These are phyloP conservation scores for Microctenopoma lineatum DNA, from an alignment of 2,797 vertebrate genomes.

Conservation along the genomic window DNA sequence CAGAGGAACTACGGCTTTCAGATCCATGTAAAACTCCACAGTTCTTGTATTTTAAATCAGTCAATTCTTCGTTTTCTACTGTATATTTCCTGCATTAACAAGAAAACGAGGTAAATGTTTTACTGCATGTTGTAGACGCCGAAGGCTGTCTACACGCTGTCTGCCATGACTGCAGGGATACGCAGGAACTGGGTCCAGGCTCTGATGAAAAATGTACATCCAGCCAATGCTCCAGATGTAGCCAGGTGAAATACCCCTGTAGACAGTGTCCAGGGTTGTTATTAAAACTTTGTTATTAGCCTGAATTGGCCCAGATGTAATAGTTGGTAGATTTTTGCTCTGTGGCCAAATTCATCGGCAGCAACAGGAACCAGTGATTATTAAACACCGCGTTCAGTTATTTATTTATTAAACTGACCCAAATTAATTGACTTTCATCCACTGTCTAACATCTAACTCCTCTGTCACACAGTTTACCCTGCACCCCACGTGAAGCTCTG, in stretches of 20 bases:
- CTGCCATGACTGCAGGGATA: conserved; percentile 81
- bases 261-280: too few species aligned
- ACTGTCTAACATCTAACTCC: not conserved
- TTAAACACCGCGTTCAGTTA: too few species aligned
- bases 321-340: too few species aligned
- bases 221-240: conserved; percentile 69
- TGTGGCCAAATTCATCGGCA: too few species aligned
- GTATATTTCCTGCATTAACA: rapidly evolving
- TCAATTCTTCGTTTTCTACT: not conserved
- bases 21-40: conserved; percentile 69
- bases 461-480: conserved; percentile 54
- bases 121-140: conserved; percentile 57
- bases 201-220: conserved; percentile 77
- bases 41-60: not conserved
- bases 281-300: too few species aligned
- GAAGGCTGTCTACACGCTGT: conserved; percentile 66
- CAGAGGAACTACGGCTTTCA: conserved; percentile 82
- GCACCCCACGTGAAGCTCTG: conserved; percentile 45
- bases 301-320: too few species aligned
- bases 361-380: too few species aligned
- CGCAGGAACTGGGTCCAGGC: conserved; percentile 83
- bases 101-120: not conserved
- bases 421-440: not conserved
- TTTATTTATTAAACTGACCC: too few species aligned
- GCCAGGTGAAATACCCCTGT: conserved; percentile 41